Percentiles rank a stretch among this genome's conserved stretches.
Conservation (phyloP, 2,888 invertebrate genomes). For the Arrhopalites spinosus region DNA sequence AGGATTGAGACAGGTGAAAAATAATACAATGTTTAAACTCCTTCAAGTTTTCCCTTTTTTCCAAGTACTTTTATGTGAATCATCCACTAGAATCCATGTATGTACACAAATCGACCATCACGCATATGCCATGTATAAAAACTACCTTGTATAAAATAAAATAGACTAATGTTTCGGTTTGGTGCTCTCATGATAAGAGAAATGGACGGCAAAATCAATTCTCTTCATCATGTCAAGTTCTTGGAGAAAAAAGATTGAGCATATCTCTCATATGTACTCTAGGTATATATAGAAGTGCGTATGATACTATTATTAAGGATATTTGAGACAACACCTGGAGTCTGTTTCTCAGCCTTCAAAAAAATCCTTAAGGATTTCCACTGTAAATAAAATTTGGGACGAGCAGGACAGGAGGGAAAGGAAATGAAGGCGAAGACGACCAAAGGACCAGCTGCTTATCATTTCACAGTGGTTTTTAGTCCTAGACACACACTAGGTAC, state of each 20-base stretch:
- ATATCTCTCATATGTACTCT: neutral
- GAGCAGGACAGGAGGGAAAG: constrained; percentile 23
- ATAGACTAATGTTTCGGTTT: neutral
- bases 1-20: constrained; percentile 75
- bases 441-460: constrained; percentile 26
- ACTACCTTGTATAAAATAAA: neutral
- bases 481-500: too few relatives aligned
- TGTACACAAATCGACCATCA: neutral
- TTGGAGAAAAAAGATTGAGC: too few relatives aligned
- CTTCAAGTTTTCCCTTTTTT: constrained; percentile 6
- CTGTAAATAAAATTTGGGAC: constrained; percentile 23
- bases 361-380: constrained; percentile 8
- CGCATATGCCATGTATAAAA: neutral
- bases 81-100: neutral
- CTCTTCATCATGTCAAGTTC: neutral
- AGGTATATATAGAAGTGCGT: neutral
- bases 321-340: constrained; percentile 30
- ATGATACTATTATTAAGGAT: neutral
- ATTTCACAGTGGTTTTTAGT: neutral
- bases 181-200: neutral
- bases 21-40: neutral
- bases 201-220: neutral
- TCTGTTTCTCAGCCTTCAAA: constrained; percentile 20
- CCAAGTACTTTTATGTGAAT: neutral
- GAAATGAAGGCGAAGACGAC: constrained; percentile 9